These are phyloP conservation scores for Fringilla coelebs DNA, from an alignment of 2,797 vertebrate genomes.

Conservation along the genomic window DNA sequence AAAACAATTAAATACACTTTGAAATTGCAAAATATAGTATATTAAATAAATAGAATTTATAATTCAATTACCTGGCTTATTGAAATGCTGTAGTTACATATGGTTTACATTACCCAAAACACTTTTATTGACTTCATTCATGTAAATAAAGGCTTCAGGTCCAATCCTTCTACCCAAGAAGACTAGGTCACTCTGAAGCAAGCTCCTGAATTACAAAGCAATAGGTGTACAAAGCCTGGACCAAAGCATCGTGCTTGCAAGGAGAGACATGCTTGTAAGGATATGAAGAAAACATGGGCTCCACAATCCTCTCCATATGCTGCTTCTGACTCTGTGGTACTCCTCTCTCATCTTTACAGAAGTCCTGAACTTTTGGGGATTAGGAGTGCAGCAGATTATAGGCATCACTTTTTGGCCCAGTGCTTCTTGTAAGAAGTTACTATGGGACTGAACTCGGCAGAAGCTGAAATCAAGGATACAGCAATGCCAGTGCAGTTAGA, in stretches of 20 bases:
- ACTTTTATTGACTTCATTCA: neutral
- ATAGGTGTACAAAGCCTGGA: neutral
- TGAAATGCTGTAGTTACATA: slow-evolving; percentile 18
- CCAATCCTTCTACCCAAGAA: neutral
- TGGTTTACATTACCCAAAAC: neutral
- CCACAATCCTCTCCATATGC: neutral
- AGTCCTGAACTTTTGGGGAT: neutral
- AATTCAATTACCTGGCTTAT: slow-evolving; percentile 54
- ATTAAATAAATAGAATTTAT: slow-evolving; percentile 46
- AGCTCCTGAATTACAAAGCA: neutral
- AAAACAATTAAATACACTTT: slow-evolving; percentile 32
- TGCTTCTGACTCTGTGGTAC: neutral
- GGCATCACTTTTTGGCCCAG: neutral
- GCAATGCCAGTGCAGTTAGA: neutral
- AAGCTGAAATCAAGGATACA: neutral
- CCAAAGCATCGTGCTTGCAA: neutral
- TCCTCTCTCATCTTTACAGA: neutral
- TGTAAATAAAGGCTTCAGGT: neutral
- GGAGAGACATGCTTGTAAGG: neutral
- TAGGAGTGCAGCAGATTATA: neutral
- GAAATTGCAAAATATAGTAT: slow-evolving; percentile 8
- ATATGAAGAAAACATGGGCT: neutral
- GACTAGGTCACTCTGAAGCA: neutral
- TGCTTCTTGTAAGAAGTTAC: neutral
- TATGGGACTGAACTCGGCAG: neutral